Conservation (phyloP, 53 echinoderm and acorn worm species). For the Antedon mediterranea region DNA sequence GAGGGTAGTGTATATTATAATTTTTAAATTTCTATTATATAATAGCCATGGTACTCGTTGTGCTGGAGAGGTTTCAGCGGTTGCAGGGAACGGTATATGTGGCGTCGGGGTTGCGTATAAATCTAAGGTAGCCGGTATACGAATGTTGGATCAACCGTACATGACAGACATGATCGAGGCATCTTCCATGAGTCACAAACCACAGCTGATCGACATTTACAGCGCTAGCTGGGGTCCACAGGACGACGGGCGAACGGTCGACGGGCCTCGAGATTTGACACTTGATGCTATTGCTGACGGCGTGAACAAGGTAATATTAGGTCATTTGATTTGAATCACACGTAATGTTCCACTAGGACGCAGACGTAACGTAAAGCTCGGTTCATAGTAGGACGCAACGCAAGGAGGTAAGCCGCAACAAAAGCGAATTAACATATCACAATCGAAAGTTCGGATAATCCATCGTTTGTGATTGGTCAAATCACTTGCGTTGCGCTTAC, state of each 20-base stretch:
- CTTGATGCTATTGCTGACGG: slow-evolving; percentile 89
- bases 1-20: no score
- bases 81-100: slow-evolving; percentile 75
- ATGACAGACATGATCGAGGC: slow-evolving; percentile 98
- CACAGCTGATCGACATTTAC: slow-evolving; percentile 88
- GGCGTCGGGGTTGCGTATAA: slow-evolving; percentile 92
- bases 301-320: slow-evolving; percentile 56
- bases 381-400: no score
- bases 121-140: slow-evolving; percentile 94
- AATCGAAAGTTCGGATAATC: no score
- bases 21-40: background rate
- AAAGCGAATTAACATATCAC: no score
- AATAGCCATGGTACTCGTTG: slow-evolving; percentile 88
- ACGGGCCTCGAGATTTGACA: slow-evolving; percentile 80
- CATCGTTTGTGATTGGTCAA: no score
- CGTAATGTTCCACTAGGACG: no score
- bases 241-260: slow-evolving; percentile 90
- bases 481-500: no score
- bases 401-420: no score
- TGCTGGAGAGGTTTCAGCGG: slow-evolving; percentile 91
- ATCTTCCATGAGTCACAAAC: slow-evolving; percentile 78
- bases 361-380: no score
- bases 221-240: slow-evolving; percentile 98
- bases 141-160: slow-evolving; percentile 98
- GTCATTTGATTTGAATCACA: no score